Evolutionary conservation across 2,113 vertebrate species (phyloP).

Genomic region (Pardalotus punctatus): DNA sequence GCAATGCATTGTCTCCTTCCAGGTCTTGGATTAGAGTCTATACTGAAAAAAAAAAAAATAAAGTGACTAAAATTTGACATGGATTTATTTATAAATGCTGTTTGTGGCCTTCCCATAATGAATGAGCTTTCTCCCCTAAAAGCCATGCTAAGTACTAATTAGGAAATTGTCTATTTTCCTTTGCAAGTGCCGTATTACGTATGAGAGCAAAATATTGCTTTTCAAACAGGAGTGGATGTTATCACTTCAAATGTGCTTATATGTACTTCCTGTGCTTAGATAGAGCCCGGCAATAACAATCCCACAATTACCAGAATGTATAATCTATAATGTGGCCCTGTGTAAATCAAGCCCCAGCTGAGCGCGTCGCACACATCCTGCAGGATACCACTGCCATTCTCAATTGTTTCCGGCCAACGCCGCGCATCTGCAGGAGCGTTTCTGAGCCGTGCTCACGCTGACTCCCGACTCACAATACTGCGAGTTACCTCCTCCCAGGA

Average conservation of each 20-base stretch:
- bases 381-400: slow-evolving; percentile 67
- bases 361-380: slow-evolving; percentile 62
- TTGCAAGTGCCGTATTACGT: accelerated
- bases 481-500: background rate
- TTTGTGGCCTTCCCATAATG: background rate
- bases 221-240: slow-evolving; percentile 23
- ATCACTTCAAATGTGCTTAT: slow-evolving; percentile 37
- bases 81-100: background rate
- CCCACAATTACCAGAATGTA: slow-evolving; percentile 55
- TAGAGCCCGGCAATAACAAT: slow-evolving; percentile 48
- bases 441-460: background rate
- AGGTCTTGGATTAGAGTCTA: background rate
- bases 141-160: background rate
- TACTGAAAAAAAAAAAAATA: background rate
- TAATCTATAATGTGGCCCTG: slow-evolving; percentile 27
- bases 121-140: background rate
- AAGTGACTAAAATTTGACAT: background rate
- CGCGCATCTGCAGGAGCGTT: slow-evolving; percentile 27
- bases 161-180: background rate
- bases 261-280: slow-evolving; percentile 64
- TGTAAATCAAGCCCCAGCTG: slow-evolving; percentile 26
- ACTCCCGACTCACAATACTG: background rate
- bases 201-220: background rate
- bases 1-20: background rate
- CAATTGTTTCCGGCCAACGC: slow-evolving; percentile 61